Evolutionary conservation across 1,140 invertebrate species (phyloP).

Genomic region (Hesperophylax magnus): DNA sequence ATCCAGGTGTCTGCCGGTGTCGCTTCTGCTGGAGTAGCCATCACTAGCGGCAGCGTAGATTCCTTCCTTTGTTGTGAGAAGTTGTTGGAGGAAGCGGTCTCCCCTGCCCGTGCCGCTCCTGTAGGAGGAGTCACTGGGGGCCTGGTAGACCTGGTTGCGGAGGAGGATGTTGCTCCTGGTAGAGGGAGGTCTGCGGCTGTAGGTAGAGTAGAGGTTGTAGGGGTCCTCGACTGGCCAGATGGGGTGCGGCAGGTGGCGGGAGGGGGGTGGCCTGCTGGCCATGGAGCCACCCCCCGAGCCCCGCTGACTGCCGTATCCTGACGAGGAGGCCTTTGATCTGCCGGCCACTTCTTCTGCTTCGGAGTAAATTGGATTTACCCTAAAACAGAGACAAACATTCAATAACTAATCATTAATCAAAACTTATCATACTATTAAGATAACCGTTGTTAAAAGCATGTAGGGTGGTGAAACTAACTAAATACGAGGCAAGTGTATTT

Average conservation of each 20-base stretch:
- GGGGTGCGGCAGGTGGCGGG: constrained; percentile 17
- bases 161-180: constrained; percentile 14
- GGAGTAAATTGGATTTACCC: constrained; percentile 56
- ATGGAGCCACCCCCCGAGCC: constrained; percentile 53
- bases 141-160: constrained; percentile 30
- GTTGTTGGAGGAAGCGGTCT: constrained; percentile 22
- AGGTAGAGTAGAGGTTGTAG: constrained; percentile 53
- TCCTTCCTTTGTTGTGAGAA: constrained; percentile 7
- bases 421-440: too few relatives aligned
- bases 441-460: too few relatives aligned
- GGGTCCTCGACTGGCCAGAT: constrained; percentile 51
- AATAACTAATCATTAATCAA: too few relatives aligned
- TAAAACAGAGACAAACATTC: constrained; percentile 31
- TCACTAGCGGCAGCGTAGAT: constrained; percentile 16
- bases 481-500: too few relatives aligned
- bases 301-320: constrained; percentile 55
- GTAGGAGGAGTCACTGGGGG: constrained; percentile 30
- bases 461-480: too few relatives aligned
- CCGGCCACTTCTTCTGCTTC: constrained; percentile 54
- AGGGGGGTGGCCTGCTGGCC: constrained; percentile 35
- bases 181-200: constrained; percentile 27
- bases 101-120: constrained; percentile 29
- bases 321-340: constrained; percentile 55
- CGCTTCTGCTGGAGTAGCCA: constrained; percentile 44
- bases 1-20: constrained; percentile 36